Evolutionary conservation across 2,113 vertebrate species (phyloP).

Genomic region (Petaurus breviceps): DNA sequence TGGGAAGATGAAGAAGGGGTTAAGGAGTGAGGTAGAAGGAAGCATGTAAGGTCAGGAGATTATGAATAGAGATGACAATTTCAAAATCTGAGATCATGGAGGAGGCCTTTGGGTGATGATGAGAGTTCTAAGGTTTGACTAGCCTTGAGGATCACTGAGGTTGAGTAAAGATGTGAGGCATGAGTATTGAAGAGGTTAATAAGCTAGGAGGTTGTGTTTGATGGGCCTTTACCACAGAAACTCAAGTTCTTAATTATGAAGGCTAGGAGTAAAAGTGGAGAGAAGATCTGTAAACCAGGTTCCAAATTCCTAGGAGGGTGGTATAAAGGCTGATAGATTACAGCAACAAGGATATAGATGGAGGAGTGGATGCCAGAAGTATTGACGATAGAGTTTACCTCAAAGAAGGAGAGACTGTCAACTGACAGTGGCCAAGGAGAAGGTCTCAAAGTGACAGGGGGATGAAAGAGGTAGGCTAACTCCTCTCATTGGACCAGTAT

Average conservation of each 20-base stretch:
- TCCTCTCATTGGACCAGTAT: background rate
- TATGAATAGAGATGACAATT: background rate
- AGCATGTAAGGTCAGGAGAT: background rate
- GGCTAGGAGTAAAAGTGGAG: background rate
- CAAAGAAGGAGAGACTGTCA: background rate
- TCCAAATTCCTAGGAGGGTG: background rate
- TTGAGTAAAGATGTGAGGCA: background rate
- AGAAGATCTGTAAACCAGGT: background rate
- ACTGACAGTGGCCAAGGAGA: background rate
- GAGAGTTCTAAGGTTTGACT: background rate
- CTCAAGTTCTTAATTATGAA: background rate
- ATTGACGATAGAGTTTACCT: background rate
- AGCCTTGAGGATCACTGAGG: background rate
- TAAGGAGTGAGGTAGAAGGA: background rate
- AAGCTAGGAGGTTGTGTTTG: background rate
- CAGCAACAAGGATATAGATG: background rate
- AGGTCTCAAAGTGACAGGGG: background rate
- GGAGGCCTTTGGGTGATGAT: background rate
- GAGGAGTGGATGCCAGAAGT: background rate
- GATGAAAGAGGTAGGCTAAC: background rate
- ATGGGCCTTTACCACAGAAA: background rate
- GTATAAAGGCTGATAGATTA: background rate
- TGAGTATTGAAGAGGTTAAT: background rate
- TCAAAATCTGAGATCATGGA: background rate
- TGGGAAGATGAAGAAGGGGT: background rate